Conservation (phyloP, 2,797 vertebrate genomes). For the Peromyscus nudipes region DNA sequence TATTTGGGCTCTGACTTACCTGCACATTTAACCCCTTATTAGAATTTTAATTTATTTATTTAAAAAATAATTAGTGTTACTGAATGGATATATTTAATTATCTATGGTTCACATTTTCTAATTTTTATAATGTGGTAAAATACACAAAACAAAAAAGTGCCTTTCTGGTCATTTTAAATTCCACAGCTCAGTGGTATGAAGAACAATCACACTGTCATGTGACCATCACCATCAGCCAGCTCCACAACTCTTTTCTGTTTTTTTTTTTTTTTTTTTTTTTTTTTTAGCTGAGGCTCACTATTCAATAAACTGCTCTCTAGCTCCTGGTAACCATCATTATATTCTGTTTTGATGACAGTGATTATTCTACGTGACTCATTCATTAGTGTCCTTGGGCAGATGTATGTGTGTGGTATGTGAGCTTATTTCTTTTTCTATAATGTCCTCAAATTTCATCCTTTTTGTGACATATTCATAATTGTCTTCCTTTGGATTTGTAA, state of each 20-base stretch:
- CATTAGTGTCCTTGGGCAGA: background rate
- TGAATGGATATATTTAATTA: background rate
- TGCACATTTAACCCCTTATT: conserved; percentile 20
- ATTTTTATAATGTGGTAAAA: background rate
- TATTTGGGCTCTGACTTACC: background rate
- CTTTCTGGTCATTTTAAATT: background rate
- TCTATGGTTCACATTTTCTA: background rate
- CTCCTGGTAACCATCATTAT: background rate
- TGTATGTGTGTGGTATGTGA: background rate
- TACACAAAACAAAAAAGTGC: background rate
- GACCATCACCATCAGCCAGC: fast-evolving
- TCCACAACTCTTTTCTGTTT: background rate
- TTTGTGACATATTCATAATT: background rate
- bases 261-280: background rate
- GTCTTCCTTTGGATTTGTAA: background rate
- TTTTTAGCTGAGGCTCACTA: background rate
- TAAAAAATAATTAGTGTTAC: background rate
- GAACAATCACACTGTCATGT: background rate
- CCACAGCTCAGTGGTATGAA: background rate
- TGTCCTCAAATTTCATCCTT: background rate
- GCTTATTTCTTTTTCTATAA: background rate
- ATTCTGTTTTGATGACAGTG: background rate
- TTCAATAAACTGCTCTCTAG: background rate
- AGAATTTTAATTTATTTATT: background rate
- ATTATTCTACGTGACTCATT: background rate